These are phyloP conservation scores for Oxyruncus cristatus DNA, from an alignment of 2,113 vertebrate species.

Conservation along the genomic window DNA sequence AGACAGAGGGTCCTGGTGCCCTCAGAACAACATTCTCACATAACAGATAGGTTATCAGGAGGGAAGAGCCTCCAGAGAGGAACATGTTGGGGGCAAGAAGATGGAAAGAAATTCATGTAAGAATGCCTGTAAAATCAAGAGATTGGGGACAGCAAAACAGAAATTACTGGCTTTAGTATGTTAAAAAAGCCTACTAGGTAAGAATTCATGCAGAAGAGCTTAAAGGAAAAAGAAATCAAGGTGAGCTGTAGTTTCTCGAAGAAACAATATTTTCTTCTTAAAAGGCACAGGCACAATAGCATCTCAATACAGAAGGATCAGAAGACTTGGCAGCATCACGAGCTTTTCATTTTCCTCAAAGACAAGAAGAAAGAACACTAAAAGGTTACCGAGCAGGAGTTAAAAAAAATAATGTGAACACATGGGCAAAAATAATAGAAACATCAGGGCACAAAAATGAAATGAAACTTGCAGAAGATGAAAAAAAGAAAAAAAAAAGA, in stretches of 20 bases:
- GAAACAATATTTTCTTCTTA: constrained; percentile 14
- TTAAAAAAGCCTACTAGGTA: not conserved
- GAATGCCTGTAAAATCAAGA: not conserved
- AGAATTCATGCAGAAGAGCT: not conserved
- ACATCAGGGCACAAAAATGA: not conserved
- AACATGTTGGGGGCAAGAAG: not conserved
- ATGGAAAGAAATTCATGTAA: not conserved
- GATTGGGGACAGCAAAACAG: not conserved
- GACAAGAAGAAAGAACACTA: constrained; percentile 32
- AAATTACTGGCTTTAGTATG: not conserved
- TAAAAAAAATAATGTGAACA: not conserved
- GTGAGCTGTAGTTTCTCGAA: not conserved
- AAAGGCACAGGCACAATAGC: constrained; percentile 30
- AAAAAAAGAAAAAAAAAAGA: not conserved
- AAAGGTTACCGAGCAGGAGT: constrained; percentile 8
- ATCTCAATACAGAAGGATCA: constrained; percentile 31
- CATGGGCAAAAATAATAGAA: not conserved
- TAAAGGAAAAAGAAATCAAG: constrained; percentile 51
- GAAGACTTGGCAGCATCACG: not conserved
- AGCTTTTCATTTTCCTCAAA: constrained; percentile 54
- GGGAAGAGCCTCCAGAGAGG: not conserved
- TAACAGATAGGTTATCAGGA: not conserved
- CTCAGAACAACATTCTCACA: not conserved
- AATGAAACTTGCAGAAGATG: not conserved
- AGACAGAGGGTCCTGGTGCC: not conserved